phyloP scores from a whole-genome alignment of 2,797 vertebrate species.

The Enteromius radiatus region DNA sequence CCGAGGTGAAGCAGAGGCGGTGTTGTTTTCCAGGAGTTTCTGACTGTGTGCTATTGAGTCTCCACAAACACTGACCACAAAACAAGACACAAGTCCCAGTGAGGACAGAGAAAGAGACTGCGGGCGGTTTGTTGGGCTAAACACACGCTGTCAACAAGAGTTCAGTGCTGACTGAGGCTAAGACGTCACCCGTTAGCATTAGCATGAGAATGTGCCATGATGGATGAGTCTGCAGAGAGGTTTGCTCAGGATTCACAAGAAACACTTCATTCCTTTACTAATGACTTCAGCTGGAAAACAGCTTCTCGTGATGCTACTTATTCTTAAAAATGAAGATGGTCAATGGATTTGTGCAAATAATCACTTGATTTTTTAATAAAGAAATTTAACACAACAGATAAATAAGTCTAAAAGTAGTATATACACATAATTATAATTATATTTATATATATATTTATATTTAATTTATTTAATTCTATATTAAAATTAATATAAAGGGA shows the following conservation, averaged over 20 bases:
- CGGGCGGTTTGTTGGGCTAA: conserved; percentile 11
- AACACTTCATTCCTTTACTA: background rate
- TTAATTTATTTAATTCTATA: background rate
- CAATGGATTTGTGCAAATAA: background rate
- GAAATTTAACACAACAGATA: background rate
- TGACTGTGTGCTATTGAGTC: background rate
- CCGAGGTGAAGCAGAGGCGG: background rate
- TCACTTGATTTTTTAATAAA: background rate
- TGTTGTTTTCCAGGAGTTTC: background rate
- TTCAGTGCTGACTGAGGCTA: conserved; percentile 32
- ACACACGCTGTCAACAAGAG: conserved; percentile 57
- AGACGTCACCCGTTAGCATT: conserved; percentile 52
- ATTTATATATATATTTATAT: no score
- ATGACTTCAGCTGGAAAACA: background rate
- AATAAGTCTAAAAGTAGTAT: background rate
- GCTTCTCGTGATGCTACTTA: background rate
- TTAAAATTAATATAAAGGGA: background rate
- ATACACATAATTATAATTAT: no score
- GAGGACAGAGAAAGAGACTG: background rate
- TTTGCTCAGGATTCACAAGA: conserved; percentile 16
- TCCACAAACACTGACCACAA: background rate
- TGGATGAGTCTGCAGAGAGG: conserved; percentile 51
- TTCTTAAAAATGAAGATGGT: background rate
- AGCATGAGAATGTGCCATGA: conserved; percentile 64
- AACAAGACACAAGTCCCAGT: background rate